Evolutionary conservation across 2,797 vertebrate species (phyloP).

Genomic region (Ceyx erithaca): DNA sequence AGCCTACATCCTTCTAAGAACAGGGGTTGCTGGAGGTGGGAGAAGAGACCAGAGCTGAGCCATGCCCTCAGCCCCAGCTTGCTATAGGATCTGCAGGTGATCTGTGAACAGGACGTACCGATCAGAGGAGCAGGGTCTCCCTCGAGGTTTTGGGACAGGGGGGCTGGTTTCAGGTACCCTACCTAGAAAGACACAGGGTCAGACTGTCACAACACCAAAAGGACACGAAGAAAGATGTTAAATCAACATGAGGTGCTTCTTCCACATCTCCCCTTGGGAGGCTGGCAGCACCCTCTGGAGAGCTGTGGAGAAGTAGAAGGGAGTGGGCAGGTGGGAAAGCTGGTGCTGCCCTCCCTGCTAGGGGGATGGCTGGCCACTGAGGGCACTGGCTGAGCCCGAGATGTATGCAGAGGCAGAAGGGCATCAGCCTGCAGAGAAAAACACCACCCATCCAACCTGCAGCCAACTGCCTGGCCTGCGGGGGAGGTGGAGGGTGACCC

Average conservation of each 20-base stretch:
- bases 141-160: slow-evolving; percentile 89
- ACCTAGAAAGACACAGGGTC: slow-evolving; percentile 71
- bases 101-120: slow-evolving; percentile 78
- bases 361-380: not conserved
- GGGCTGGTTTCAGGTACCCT: slow-evolving; percentile 76
- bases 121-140: slow-evolving; percentile 87
- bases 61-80: not conserved
- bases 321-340: not conserved
- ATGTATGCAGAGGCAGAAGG: not conserved
- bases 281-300: not conserved
- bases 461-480: fast-evolving
- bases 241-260: not conserved
- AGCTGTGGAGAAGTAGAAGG: not conserved
- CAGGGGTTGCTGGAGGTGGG: not conserved
- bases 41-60: not conserved
- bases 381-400: not conserved
- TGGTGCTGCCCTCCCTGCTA: not conserved
- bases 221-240: not conserved
- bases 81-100: not conserved
- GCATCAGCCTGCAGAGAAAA: not conserved
- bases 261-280: not conserved
- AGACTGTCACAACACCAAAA: slow-evolving; percentile 52
- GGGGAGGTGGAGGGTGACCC: not conserved
- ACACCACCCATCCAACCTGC: not conserved
- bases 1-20: not conserved